phyloP scores from a whole-genome alignment of 2,888 invertebrate species.

The Sphaerophoria rueppellii region DNA sequence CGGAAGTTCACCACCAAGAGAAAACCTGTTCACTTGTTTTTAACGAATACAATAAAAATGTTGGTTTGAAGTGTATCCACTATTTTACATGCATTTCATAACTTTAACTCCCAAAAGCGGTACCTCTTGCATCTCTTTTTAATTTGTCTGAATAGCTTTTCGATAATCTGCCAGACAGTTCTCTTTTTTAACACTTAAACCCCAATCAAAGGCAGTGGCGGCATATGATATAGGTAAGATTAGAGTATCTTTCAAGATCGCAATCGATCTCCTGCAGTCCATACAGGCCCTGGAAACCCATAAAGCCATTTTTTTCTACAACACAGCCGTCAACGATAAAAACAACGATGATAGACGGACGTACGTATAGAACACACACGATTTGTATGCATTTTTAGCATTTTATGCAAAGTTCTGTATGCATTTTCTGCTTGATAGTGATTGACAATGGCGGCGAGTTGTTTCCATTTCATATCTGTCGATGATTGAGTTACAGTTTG shows the following conservation, averaged over 20 bases:
- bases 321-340: constrained; percentile 7
- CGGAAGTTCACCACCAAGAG: too few species aligned
- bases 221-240: constrained; percentile 61
- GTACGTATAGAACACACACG: constrained; percentile 25
- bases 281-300: constrained; percentile 3
- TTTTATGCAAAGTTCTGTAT: constrained; percentile 37
- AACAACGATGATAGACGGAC: too few species aligned
- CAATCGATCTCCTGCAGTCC: constrained; percentile 39
- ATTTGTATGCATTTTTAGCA: constrained; percentile 36
- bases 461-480: constrained; percentile 68
- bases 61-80: too few species aligned
- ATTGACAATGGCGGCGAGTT: constrained; percentile 71
- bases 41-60: too few species aligned
- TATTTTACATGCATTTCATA: too few species aligned
- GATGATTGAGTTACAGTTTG: constrained; percentile 65
- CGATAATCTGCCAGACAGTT: too few species aligned
- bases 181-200: too few species aligned
- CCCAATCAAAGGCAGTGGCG: too few species aligned
- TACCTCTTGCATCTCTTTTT: too few species aligned
- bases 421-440: constrained; percentile 56
- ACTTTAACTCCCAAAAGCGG: too few species aligned
- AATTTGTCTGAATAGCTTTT: too few species aligned
- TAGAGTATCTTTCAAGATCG: constrained; percentile 58
- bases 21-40: too few species aligned
- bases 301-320: constrained; percentile 31